Conservation (phyloP, 2,888 invertebrate species). For the Nomada lathburiana region DNA sequence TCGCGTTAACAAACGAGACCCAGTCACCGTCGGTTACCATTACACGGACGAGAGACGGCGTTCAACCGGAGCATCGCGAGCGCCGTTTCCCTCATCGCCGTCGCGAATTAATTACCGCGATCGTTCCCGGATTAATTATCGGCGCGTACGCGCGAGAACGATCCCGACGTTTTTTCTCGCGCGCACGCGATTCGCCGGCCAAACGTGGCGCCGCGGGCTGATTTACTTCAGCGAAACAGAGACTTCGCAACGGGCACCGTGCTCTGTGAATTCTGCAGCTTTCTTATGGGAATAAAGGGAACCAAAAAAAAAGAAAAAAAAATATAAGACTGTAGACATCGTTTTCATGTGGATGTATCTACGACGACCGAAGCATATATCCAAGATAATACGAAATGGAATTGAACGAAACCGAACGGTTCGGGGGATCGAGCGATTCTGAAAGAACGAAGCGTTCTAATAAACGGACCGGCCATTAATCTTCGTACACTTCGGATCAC, state of each 20-base stretch:
- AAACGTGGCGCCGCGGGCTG: constrained; percentile 19
- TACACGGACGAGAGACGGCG: constrained; percentile 45
- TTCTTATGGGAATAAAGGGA: not conserved
- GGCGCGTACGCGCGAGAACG: constrained; percentile 20
- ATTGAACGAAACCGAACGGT: not conserved
- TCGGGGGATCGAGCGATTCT: not conserved
- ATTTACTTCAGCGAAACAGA: constrained; percentile 14
- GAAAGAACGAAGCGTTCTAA: not conserved
- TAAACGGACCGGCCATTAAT: not conserved
- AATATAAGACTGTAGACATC: not conserved
- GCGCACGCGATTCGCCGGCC: constrained; percentile 45
- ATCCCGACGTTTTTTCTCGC: constrained; percentile 30
- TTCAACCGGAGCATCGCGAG: constrained; percentile 65
- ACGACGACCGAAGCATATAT: not conserved
- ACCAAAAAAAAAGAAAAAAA: too few relatives aligned
- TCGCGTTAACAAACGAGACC: constrained; percentile 59
- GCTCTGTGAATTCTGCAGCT: not conserved
- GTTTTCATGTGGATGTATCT: not conserved
- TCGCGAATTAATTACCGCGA: constrained; percentile 61
- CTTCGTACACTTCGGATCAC: not conserved
- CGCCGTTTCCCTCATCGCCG: constrained; percentile 58
- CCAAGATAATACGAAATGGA: not conserved
- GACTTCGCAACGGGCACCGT: not conserved
- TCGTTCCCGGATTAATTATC: constrained; percentile 54
- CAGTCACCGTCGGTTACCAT: constrained; percentile 56